Conservation (phyloP, 1,140 invertebrate genomes). For the Cylas formicarius region DNA sequence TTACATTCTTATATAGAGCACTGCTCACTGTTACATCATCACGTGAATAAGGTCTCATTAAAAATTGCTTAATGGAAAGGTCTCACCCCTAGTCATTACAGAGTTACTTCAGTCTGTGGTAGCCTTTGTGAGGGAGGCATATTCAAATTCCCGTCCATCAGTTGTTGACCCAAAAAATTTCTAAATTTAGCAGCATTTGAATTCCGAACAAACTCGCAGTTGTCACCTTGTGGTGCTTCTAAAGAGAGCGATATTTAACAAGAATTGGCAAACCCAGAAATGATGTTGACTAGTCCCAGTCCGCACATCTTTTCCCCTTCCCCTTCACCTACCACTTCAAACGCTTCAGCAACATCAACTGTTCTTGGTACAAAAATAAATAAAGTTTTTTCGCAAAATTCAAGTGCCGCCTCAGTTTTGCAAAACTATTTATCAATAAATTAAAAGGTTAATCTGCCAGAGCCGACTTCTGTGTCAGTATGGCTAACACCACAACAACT, state of each 20-base stretch:
- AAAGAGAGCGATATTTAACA: slow-evolving; percentile 11
- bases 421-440: slow-evolving; percentile 8
- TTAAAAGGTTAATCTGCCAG: slow-evolving; percentile 5
- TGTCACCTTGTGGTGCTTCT: slow-evolving; percentile 8
- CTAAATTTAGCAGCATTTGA: too few species aligned
- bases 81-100: too few species aligned
- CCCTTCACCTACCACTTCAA: slow-evolving; percentile 10
- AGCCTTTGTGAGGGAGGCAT: too few species aligned
- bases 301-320: too few species aligned
- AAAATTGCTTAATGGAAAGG: too few species aligned
- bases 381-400: slow-evolving; percentile 6
- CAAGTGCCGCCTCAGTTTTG: slow-evolving; percentile 9
- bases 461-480: slow-evolving; percentile 6
- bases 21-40: too few species aligned
- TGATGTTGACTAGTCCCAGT: slow-evolving; percentile 8
- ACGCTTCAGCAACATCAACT: slow-evolving; percentile 6
- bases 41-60: too few species aligned
- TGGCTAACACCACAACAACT: slow-evolving; percentile 8
- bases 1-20: too few species aligned
- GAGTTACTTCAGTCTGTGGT: too few species aligned
- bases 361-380: slow-evolving; percentile 4
- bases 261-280: slow-evolving; percentile 1
- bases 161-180: too few species aligned
- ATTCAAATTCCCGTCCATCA: too few species aligned
- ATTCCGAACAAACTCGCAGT: slow-evolving; percentile 19